Percentiles rank a stretch among this genome's conserved stretches.
These are phyloP conservation scores for Conomelus anceps DNA, from an alignment of 2,888 invertebrate genomes.

Conservation along the genomic window DNA sequence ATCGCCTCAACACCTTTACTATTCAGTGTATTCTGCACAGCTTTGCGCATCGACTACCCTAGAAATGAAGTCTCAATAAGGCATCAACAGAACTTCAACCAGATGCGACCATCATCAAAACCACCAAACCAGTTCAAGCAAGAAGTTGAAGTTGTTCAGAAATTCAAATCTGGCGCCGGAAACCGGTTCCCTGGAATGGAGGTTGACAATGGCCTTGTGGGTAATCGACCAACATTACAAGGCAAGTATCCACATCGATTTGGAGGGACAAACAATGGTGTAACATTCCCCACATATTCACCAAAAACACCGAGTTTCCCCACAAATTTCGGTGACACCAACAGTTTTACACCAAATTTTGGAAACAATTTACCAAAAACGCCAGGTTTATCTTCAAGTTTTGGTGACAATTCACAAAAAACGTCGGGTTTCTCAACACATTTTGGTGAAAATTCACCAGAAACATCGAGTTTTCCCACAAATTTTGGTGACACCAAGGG, in stretches of 20 bases:
- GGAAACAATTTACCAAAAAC: neutral
- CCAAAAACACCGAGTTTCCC: neutral
- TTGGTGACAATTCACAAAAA: neutral
- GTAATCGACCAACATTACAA: too few species aligned
- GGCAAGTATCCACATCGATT: neutral
- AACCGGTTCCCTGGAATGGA: neutral
- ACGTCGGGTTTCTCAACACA: neutral
- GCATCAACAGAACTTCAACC: neutral
- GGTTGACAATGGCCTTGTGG: neutral
- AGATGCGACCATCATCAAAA: neutral
- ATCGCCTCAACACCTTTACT: neutral
- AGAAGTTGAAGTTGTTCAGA: neutral
- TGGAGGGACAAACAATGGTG: neutral
- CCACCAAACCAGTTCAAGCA: neutral
- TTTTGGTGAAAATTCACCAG: neutral
- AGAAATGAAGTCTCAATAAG: neutral
- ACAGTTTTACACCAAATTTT: neutral
- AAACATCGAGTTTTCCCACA: neutral
- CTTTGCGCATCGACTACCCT: neutral
- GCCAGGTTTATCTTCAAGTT: neutral
- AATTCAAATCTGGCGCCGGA: neutral
- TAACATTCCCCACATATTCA: neutral
- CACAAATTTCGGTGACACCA: neutral
- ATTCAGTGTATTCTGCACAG: neutral
- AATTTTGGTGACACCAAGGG: neutral